phyloP scores from a whole-genome alignment of 2,797 vertebrate species.

The Limosa lapponica region DNA sequence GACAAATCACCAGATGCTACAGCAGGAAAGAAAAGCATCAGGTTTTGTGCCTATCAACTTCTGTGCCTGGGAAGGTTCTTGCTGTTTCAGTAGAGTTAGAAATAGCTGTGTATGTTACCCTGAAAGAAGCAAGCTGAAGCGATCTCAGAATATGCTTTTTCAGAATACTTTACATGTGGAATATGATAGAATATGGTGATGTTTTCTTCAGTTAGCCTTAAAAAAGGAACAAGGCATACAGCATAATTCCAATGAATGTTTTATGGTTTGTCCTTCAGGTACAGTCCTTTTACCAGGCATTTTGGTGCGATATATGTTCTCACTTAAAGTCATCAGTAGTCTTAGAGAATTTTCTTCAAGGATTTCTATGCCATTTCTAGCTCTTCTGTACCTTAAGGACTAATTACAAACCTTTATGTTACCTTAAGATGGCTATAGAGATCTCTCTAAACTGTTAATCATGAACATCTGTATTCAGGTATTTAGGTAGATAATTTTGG shows the following conservation, averaged over 20 bases:
- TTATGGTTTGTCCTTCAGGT: background rate
- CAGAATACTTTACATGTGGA: background rate
- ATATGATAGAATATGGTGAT: background rate
- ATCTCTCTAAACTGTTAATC: slow-evolving; percentile 7
- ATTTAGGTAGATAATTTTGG: slow-evolving; percentile 31
- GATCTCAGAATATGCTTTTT: background rate
- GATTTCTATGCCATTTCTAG: background rate
- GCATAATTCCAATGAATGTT: accelerated
- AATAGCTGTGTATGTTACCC: background rate
- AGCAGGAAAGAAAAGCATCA: no score
- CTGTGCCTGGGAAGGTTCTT: background rate
- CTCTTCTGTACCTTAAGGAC: background rate
- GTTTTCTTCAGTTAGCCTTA: background rate
- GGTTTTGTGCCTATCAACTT: background rate
- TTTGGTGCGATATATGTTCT: background rate
- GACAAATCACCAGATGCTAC: background rate
- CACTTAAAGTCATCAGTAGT: background rate
- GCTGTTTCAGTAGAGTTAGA: background rate
- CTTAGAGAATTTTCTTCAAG: background rate
- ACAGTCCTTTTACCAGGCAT: accelerated
- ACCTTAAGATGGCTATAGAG: background rate
- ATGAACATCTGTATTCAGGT: slow-evolving; percentile 5
- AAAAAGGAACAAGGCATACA: background rate
- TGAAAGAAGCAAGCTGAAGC: background rate
- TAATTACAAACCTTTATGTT: background rate